phyloP scores from a whole-genome alignment of 2,888 invertebrate species.

The Adineta ricciae region DNA sequence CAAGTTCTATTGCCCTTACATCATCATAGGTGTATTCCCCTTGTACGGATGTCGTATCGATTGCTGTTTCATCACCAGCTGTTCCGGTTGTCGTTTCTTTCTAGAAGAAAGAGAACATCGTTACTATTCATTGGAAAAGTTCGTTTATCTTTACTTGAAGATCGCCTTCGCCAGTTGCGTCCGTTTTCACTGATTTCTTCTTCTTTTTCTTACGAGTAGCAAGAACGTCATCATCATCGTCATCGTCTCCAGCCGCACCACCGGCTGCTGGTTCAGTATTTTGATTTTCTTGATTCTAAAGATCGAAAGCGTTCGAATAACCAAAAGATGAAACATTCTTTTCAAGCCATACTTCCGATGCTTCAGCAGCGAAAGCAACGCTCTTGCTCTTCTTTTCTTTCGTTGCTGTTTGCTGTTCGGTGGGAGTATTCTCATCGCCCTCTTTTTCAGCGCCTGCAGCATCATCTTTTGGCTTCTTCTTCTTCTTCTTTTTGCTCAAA shows the following conservation, averaged over 20 bases:
- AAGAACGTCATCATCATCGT: background rate
- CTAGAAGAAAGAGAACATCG: background rate
- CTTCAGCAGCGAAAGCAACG: background rate
- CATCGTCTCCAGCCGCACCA: slow-evolving; percentile 13
- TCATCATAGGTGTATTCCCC: background rate
- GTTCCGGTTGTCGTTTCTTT: background rate
- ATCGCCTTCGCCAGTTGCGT: background rate
- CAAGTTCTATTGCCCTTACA: background rate
- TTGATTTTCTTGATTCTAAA: background rate
- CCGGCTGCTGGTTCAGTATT: background rate
- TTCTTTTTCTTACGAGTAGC: slow-evolving; percentile 32
- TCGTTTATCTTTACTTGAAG: background rate
- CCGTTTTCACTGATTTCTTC: slow-evolving; percentile 9
- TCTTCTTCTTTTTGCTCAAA: background rate
- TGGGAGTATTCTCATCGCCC: no score
- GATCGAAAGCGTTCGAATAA: background rate
- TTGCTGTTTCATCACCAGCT: background rate
- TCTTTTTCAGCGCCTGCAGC: background rate
- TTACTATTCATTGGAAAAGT: background rate
- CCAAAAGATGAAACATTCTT: no score
- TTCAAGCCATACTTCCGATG: background rate
- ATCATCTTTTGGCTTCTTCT: background rate
- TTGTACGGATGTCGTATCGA: background rate
- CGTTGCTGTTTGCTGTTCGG: background rate
- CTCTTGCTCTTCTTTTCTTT: background rate